phyloP scores from a whole-genome alignment of 2,113 vertebrate genomes.

The Scortum barcoo region DNA sequence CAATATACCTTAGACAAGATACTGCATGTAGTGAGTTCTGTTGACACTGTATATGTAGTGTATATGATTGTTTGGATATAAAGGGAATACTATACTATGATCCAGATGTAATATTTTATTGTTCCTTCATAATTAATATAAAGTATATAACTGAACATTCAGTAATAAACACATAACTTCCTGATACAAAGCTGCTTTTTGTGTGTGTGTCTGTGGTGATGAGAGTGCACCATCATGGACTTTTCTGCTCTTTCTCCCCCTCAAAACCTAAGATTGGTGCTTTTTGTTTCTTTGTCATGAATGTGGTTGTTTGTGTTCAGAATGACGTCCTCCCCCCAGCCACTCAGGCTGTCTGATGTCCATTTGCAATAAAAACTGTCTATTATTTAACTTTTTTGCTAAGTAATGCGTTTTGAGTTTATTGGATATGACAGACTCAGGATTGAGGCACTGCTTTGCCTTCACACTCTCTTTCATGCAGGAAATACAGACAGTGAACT shows the following conservation, averaged over 20 bases:
- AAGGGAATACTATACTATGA: constrained; percentile 77
- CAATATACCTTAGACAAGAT: constrained; percentile 16
- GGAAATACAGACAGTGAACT: neutral
- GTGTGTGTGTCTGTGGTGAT: neutral
- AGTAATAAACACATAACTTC: constrained; percentile 78
- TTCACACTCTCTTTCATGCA: constrained; percentile 14
- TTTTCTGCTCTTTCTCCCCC: neutral
- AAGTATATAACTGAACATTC: constrained; percentile 70
- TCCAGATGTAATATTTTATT: constrained; percentile 81
- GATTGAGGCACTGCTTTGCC: constrained; percentile 5
- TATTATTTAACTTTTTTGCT: constrained; percentile 39
- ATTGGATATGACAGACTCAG: neutral
- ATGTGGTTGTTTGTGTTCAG: neutral
- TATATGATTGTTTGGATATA: constrained; percentile 75
- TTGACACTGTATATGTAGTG: constrained; percentile 74
- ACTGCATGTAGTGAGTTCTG: constrained; percentile 21
- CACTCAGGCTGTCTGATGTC: constrained; percentile 19
- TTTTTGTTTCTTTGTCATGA: neutral
- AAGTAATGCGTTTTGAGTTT: constrained; percentile 16
- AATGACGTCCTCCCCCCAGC: neutral
- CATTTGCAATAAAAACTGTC: constrained; percentile 37
- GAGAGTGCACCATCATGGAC: neutral
- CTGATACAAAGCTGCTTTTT: constrained; percentile 13
- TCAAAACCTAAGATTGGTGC: neutral
- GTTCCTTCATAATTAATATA: constrained; percentile 72